Evolutionary conservation across 1,140 invertebrate genomes (phyloP).

Genomic region (Drosophila malerkotliana): DNA sequence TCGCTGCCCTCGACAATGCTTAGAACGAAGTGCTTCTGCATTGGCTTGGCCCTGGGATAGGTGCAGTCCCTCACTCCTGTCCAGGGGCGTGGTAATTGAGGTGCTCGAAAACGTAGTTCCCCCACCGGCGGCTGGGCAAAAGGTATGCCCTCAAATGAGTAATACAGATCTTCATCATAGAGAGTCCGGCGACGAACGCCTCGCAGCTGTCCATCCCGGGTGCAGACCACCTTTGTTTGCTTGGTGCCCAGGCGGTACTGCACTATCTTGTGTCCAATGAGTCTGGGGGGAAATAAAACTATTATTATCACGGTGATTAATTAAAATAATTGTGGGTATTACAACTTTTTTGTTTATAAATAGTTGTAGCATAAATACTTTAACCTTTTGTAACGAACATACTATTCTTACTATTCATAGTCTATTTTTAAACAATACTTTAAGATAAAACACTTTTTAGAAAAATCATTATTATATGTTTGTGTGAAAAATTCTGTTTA

Average conservation of each 20-base stretch:
- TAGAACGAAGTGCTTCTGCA: conserved; percentile 61
- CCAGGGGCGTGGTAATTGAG: conserved; percentile 85
- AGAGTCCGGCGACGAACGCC: conserved; percentile 60
- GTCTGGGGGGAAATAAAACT: conserved; percentile 19
- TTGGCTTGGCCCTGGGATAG: conserved; percentile 46
- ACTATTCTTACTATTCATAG: too few species aligned
- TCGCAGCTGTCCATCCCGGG: conserved; percentile 49
- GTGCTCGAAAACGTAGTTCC: conserved; percentile 86
- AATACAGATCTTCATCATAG: conserved; percentile 71
- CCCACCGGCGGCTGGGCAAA: conserved; percentile 88
- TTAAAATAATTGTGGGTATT: too few species aligned
- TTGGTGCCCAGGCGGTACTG: conserved; percentile 63
- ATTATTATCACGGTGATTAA: not conserved
- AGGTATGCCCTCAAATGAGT: conserved; percentile 86
- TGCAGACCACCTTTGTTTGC: conserved; percentile 48
- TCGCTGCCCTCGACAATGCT: conserved; percentile 62
- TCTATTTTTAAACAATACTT: too few species aligned
- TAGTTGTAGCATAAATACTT: too few species aligned
- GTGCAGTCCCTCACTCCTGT: conserved; percentile 84
- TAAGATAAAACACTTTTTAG: too few species aligned
- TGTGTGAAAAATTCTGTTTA: too few species aligned
- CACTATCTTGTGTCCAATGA: conserved; percentile 60
- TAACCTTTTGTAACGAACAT: too few species aligned
- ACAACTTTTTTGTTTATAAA: too few species aligned
- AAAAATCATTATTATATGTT: too few species aligned